Base-by-base conservation (phyloP, 1,140 invertebrate genomes). In the Hypsibius dujardini region DNA sequence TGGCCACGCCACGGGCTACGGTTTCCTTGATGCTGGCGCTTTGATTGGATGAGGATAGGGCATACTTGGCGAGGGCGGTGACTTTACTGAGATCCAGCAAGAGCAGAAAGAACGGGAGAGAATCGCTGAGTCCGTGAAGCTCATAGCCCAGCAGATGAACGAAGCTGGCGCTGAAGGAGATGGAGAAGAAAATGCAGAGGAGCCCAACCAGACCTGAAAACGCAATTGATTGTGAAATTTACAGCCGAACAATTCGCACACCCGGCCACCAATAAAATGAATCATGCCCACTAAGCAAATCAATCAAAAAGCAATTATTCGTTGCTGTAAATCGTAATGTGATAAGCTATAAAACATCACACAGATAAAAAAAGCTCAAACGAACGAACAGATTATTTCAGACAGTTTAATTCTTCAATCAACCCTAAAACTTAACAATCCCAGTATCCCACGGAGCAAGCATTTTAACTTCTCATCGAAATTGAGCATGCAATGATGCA, bases 31-130 rank as follows among this genome's bases (percentile, higher is more conserved):
- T 76, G 85, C 83, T 1, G 88, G 85, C 81, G 87, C 86, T 78
- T 75, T 86, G 85, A 75, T 82, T 86, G 45, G 85, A 86, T 14
- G 90, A 88, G 72, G 85, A 87, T 70, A 95, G 81, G 0, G 91
- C 91, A 76, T 91, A 86, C 76, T 90, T 87, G 0, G 92, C 92
- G 75, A 97, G 82, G 1, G 89, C 83, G 15, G 88, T 88, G 0
- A 91, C 91, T 81, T 94, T 93, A 2, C 90, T 90, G n/a, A 97
- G 83, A 79, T 97, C 92, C 73, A 94, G 88, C 56, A 96, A 83
- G 2, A 96, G 82, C 28, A 97, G 80, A 74, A 86, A 85, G 78
- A 95, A 90, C 78, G 95, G 93, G 46, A 94, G 81, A 0, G 92
- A 91, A 81, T 95, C 91, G 79, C 92, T 94, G 81, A 90, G 81